Conservation (phyloP, 2,888 invertebrate genomes). For the Tachina lurida region DNA sequence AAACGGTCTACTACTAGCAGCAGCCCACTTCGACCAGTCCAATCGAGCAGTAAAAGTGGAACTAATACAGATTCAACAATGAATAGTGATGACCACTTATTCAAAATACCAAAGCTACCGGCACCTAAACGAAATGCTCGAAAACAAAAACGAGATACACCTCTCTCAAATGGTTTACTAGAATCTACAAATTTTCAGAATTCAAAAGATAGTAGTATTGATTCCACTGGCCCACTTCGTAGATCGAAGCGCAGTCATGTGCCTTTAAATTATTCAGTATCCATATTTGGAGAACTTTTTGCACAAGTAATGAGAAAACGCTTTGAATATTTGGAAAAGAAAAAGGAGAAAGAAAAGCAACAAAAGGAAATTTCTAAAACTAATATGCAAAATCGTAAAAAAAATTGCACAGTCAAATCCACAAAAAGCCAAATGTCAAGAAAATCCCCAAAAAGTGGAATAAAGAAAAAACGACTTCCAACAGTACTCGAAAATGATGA, state of each 20-base stretch:
- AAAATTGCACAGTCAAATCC: background rate
- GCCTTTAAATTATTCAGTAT: constrained; percentile 67
- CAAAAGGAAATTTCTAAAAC: background rate
- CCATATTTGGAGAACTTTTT: constrained; percentile 34
- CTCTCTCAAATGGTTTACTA: background rate
- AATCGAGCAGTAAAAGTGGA: background rate
- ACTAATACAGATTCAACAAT: background rate
- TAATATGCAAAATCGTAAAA: background rate
- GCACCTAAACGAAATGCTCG: constrained; percentile 48
- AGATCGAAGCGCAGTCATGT: constrained; percentile 77
- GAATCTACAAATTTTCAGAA: background rate
- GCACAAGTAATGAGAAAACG: constrained; percentile 17
- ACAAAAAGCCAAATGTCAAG: background rate
- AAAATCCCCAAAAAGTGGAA: background rate
- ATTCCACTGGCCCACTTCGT: constrained; percentile 70
- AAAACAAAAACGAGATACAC: background rate
- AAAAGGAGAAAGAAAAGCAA: constrained; percentile 2
- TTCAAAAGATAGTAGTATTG: background rate
- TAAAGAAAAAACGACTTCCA: background rate
- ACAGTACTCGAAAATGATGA: background rate
- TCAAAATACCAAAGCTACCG: constrained; percentile 72
- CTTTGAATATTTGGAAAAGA: background rate
- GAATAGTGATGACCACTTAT: constrained; percentile 51
- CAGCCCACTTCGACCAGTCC: background rate
- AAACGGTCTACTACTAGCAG: background rate